A percentile compares a stretch with the other conserved stretches of the same genome.
phyloP scores from a whole-genome alignment of 2,888 invertebrate species.

The Frankliniella fusca region DNA sequence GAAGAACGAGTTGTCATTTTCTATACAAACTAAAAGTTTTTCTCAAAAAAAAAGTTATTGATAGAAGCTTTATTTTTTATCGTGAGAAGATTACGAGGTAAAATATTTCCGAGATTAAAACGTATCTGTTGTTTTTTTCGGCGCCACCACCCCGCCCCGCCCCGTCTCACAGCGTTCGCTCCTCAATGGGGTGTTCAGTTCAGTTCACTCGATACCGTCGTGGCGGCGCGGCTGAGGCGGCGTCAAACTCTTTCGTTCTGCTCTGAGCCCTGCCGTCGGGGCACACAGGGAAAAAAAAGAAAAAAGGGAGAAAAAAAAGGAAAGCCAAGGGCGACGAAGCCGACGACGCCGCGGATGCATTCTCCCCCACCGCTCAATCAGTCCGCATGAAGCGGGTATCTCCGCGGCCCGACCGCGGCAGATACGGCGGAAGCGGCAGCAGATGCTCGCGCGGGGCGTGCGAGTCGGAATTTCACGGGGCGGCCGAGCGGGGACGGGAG shows the following conservation, averaged over 20 bases:
- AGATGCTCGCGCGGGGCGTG: background rate
- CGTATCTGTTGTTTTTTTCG: background rate
- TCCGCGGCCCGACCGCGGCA: too few species aligned
- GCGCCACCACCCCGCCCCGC: background rate
- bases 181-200: background rate
- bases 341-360: background rate
- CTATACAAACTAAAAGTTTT: too few species aligned
- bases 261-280: background rate
- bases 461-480: background rate
- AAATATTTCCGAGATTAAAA: too few species aligned
- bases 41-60: too few species aligned
- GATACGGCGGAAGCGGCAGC: background rate
- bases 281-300: background rate
- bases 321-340: background rate
- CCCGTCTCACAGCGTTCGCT: background rate
- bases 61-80: too few species aligned
- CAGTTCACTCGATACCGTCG: background rate
- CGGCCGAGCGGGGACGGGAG: background rate
- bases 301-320: too few species aligned
- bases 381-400: too few species aligned
- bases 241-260: conserved; percentile 7
- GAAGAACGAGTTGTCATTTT: too few species aligned
- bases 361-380: background rate
- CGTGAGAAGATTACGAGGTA: too few species aligned
- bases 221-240: background rate